Evolutionary conservation across 2,888 invertebrate species (phyloP).

Genomic region (Gasteruption jaculator): DNA sequence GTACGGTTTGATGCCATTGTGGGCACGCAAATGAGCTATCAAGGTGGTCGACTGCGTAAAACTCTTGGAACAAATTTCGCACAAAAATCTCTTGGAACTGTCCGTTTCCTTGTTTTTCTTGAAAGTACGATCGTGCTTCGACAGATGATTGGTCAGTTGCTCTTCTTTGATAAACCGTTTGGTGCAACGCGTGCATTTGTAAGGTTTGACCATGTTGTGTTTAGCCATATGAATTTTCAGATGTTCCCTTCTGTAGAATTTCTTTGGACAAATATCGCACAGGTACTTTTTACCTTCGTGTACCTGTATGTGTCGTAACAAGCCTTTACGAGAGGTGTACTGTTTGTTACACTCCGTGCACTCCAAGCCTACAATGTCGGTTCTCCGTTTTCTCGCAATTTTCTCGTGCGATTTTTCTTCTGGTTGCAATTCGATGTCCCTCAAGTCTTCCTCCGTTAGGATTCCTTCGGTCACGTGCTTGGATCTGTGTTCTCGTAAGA

Average conservation of each 20-base stretch:
- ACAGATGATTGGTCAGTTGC: conserved; percentile 42
- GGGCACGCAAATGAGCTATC: conserved; percentile 46
- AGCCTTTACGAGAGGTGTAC: conserved; percentile 46
- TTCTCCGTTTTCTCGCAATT: conserved; percentile 41
- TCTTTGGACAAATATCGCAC: conserved; percentile 49
- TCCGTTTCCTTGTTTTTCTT: conserved; percentile 46
- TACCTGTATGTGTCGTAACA: conserved; percentile 45
- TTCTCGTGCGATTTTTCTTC: conserved; percentile 39
- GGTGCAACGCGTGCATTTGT: conserved; percentile 45
- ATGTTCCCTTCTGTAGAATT: conserved; percentile 47
- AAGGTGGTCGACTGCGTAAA: conserved; percentile 49
- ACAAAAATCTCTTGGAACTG: conserved; percentile 44
- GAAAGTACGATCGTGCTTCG: conserved; percentile 44
- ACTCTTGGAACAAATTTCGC: conserved; percentile 49
- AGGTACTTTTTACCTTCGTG: conserved; percentile 49
- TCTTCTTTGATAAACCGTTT: conserved; percentile 50
- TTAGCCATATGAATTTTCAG: conserved; percentile 49
- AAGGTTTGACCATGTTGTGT: conserved; percentile 49
- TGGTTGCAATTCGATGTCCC: conserved; percentile 42
- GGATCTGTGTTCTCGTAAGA: conserved; percentile 41
- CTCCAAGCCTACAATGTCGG: conserved; percentile 47
- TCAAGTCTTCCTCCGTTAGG: conserved; percentile 44
- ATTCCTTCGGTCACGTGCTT: conserved; percentile 49
- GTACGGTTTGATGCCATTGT: conserved; percentile 48
- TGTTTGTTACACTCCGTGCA: conserved; percentile 49